Percentiles rank a stretch among this genome's conserved stretches.
These are phyloP conservation scores for Erinaceus europaeus DNA, from an alignment of 2,113 vertebrate species.

Conservation along the genomic window DNA sequence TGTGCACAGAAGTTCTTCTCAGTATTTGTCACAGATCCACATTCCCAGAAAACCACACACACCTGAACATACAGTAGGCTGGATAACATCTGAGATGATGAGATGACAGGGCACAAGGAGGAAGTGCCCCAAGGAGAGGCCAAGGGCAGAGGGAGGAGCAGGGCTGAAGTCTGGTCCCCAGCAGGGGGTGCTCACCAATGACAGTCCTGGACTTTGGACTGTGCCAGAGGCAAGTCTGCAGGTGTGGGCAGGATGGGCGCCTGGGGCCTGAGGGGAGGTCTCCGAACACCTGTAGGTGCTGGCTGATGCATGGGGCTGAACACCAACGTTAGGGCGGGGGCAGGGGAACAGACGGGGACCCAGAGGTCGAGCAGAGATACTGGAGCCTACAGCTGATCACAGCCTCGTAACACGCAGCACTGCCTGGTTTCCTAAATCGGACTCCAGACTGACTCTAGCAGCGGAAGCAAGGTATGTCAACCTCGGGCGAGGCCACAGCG, in stretches of 20 bases:
- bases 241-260: background rate
- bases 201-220: background rate
- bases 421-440: background rate
- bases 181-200: background rate
- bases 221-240: too few relatives aligned
- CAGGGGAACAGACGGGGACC: background rate
- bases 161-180: background rate
- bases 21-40: background rate
- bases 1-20: background rate
- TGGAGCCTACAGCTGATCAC: background rate
- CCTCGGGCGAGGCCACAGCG: background rate
- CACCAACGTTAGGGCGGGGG: background rate
- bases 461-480: background rate
- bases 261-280: too few relatives aligned
- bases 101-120: background rate
- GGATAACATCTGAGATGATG: background rate
- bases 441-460: background rate
- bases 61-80: background rate
- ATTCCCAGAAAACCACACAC: background rate
- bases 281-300: background rate
- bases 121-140: background rate
- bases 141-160: background rate
- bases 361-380: background rate
- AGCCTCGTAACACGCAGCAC: background rate
- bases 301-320: background rate